These are phyloP conservation scores for Drosophila kanekoi DNA, from an alignment of 2,888 invertebrate genomes.

Conservation along the genomic window DNA sequence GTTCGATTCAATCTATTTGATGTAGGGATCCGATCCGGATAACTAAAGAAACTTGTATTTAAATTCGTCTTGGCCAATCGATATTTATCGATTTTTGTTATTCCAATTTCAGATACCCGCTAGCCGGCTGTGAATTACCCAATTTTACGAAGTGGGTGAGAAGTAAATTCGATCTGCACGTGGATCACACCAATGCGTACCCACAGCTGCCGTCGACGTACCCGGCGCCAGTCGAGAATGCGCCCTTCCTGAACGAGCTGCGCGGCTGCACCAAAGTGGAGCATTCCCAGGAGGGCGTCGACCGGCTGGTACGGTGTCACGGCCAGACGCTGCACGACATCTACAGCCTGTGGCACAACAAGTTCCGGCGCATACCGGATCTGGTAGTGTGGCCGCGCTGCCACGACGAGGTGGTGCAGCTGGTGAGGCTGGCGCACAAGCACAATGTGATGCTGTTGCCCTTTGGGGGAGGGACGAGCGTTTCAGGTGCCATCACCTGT, in stretches of 20 bases:
- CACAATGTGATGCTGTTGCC: conserved; percentile 94
- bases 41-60: no score
- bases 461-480: conserved; percentile 97
- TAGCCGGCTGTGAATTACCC: conserved; percentile 90
- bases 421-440: conserved; percentile 91
- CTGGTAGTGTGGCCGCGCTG: conserved; percentile 95
- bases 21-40: no score
- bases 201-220: conserved; percentile 88
- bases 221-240: conserved; percentile 89
- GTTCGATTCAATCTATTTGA: no score
- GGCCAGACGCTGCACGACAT: conserved; percentile 98
- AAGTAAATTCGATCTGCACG: conserved; percentile 89
- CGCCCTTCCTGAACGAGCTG: conserved; percentile 87
- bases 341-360: conserved; percentile 90
- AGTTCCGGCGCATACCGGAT: conserved; percentile 95
- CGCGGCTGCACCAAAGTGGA: conserved; percentile 86
- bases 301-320: conserved; percentile 94
- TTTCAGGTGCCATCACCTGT: conserved; percentile 94
- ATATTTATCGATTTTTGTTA: not conserved
- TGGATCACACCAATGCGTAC: conserved; percentile 84
- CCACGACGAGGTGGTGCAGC: conserved; percentile 93
- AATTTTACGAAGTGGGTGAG: conserved; percentile 93
- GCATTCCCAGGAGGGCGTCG: conserved; percentile 91
- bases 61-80: not conserved
- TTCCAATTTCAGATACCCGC: conserved; percentile 88